Base-by-base conservation (phyloP, 2,888 invertebrate genomes). In the Catocala fraxini region DNA sequence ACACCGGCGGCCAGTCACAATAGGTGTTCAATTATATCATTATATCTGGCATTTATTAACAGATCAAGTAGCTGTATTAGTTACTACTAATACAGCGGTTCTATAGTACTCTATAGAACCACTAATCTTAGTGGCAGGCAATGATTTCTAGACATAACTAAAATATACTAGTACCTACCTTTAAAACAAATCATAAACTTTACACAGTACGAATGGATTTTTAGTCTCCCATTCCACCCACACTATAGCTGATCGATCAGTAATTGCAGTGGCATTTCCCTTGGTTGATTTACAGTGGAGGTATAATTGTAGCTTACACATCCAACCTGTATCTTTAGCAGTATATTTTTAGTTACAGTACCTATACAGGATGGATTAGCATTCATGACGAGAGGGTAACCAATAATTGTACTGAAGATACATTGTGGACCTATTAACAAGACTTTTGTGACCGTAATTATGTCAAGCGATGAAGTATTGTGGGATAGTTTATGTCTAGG, bases 241-340 rank as follows among this genome's bases (percentile, higher is more conserved):
- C 61, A 75, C 65, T 66, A 56, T 73, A 63, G 69, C 68, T 72
- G 79, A 80, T 85, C 84, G 84, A 86, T 83, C 71, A 75, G 71
- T 85, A 87, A 87, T 87, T 80, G 82, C 79, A 66, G 70, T 81
- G 81, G 83, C 75, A 84, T 87, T 88, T 83, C 80, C 85, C 82
- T 73, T 79, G 62, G 75, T 83, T 83, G 83, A 84, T 86, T 84
- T 83, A 83, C 79, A 68, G 65, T 66, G 65, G 48, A 59, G 59
- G 67, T 65, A 71, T 86, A 87, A 87, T 86, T 83, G 82, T 73
- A 79, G 71, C 73, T 71, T 71, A 64, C 68, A 63, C 53, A 51
- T 52, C 45, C 58, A 55, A 53, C 74, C 59, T 57, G 56, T 67
- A 66, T 57, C 71, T 73, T 73, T 64, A 49, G 51, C 56, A 11